Conservation (phyloP, 2,113 vertebrate genomes). For the Gymnorhina tibicen region DNA sequence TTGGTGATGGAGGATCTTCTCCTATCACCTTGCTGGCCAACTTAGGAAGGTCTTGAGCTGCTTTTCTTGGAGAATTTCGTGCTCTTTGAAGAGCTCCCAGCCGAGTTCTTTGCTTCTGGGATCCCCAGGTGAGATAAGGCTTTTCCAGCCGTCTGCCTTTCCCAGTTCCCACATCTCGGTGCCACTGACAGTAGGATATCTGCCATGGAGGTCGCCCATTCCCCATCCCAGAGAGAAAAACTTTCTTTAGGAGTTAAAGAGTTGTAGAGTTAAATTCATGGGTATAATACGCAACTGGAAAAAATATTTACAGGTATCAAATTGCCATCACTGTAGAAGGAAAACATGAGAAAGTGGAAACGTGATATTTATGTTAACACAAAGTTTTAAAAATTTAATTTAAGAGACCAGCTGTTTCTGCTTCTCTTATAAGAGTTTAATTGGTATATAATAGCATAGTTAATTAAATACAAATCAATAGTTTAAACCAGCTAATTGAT, state of each 20-base stretch:
- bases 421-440: constrained; percentile 75
- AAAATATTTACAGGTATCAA: not conserved
- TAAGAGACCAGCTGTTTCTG: constrained; percentile 72
- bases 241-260: not conserved
- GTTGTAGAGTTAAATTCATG: not conserved
- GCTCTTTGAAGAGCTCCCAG: not conserved
- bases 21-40: fast-evolving
- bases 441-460: constrained; percentile 79
- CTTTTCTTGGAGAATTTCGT: not conserved
- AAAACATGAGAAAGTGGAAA: not conserved
- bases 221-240: not conserved
- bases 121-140: not conserved
- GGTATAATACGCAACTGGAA: not conserved
- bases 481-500: constrained; percentile 79
- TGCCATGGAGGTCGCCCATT: fast-evolving
- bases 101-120: not conserved
- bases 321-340: not conserved
- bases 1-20: not conserved
- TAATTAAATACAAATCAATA: constrained; percentile 84
- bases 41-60: not conserved
- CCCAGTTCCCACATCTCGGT: fast-evolving
- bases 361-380: constrained; percentile 49
- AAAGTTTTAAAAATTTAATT: constrained; percentile 65
- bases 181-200: not conserved
- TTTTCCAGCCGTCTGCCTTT: not conserved